phyloP scores from a whole-genome alignment of 1,140 invertebrate genomes.

The Camponotus vicinus region DNA sequence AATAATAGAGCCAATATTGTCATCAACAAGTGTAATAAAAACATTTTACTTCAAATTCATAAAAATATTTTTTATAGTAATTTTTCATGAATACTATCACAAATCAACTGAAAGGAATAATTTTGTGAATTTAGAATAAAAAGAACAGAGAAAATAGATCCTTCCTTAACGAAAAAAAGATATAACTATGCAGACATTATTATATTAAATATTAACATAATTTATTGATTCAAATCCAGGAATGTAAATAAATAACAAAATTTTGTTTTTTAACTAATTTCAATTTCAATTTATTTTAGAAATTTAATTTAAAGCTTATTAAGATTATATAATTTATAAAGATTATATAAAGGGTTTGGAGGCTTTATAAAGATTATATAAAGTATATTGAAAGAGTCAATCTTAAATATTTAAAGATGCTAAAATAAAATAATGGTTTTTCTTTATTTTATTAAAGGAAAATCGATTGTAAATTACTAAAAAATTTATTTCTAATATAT shows the following conservation, averaged over 20 bases:
- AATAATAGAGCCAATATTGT: slow-evolving; percentile 7
- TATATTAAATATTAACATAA: background rate
- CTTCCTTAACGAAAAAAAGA: background rate
- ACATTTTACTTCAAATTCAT: background rate
- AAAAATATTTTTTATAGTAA: background rate
- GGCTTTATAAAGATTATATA: too few relatives aligned
- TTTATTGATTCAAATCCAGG: background rate
- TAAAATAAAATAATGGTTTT: background rate
- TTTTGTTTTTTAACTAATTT: background rate
- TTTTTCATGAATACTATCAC: background rate
- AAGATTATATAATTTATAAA: too few relatives aligned
- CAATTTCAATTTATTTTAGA: background rate
- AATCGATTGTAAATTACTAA: background rate
- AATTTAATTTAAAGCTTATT: slow-evolving; percentile 10
- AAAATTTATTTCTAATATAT: background rate
- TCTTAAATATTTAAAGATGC: background rate
- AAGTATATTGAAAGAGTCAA: background rate
- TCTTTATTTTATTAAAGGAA: background rate
- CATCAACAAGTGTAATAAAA: background rate
- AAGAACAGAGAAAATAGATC: background rate
- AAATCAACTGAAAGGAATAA: background rate
- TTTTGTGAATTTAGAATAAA: background rate
- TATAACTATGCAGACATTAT: background rate
- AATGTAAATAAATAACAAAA: background rate
- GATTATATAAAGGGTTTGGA: too few relatives aligned